Base-by-base conservation (phyloP, 2,888 invertebrate species). In the Cactoblastis cactorum region DNA sequence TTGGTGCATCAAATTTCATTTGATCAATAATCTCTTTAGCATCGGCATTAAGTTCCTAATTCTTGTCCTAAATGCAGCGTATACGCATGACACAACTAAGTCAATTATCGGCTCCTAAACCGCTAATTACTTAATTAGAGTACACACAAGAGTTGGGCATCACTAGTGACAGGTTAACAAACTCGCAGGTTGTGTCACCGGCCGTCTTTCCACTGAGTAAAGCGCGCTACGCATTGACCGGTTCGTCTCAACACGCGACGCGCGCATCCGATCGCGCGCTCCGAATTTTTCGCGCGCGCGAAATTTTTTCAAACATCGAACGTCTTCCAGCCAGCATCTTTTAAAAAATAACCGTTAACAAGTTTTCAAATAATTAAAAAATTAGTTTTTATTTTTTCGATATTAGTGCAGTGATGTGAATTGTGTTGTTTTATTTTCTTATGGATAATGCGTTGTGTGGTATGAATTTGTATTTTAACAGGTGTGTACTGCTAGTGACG, bases 211-310 rank as follows among this genome's bases (percentile, higher is more conserved):
- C 70, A 70, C 61, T 59, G 69, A 72, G 75, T 74, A 74, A 67
- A 61, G 56, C 56, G 69, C 70, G 62, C 75, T n/a, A 74, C 76
- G 75, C 84, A 85, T 80, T 81, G 67, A 73, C 78, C 73, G 67
- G 69, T 58, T 57, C 73, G 78, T 59, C 74, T 63, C 58, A 57
- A 77, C 82, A 80, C 83, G 84, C 84, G 84, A 80, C 85, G 84
- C 85, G 75, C 85, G 84, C 77, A 69, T 77, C 71, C 68, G 66
- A 56, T 49, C 57, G 71, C 77, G 79, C 82, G 81, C 74, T 72
- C 71, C 59, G 69, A 71, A 76, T 67, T 65, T 75, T 80, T 79
- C 81, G 78, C 83, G 79, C 67, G 62, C 77, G 80, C 77, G 74
- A 77, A 77, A 66, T 74, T 61, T 57, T 59, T 66, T 66, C 54